Conservation (phyloP, 2,113 vertebrate genomes). For the Gymnogyps californianus region DNA sequence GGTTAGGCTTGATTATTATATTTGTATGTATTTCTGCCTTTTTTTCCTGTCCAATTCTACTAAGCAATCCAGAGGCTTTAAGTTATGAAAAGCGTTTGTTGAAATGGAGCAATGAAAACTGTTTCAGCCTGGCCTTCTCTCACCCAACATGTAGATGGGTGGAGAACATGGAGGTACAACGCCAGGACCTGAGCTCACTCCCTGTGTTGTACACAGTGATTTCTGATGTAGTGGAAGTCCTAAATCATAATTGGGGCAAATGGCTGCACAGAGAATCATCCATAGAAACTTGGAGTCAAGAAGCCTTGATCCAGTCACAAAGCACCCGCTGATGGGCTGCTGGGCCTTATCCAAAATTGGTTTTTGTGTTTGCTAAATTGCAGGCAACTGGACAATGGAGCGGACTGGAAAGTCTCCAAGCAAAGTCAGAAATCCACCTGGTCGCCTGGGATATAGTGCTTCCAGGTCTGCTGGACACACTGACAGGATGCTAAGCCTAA, state of each 20-base stretch:
- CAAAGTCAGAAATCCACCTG: not conserved
- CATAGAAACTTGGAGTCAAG: not conserved
- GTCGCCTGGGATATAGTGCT: not conserved
- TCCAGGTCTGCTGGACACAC: not conserved
- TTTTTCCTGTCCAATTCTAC: not conserved
- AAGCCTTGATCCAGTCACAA: not conserved
- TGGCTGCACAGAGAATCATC: not conserved
- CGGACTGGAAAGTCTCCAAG: not conserved
- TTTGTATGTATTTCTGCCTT: not conserved
- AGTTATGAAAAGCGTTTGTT: not conserved
- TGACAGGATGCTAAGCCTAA: not conserved
- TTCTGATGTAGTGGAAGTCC: not conserved
- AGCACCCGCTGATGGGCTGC: not conserved
- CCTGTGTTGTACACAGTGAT: not conserved
- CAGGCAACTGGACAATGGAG: not conserved
- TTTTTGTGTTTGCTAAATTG: not conserved
- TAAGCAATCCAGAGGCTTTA: not conserved
- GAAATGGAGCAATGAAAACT: not conserved
- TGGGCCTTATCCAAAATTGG: not conserved
- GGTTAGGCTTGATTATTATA: not conserved
- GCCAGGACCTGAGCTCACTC: not conserved
- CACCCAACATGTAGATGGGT: not conserved
- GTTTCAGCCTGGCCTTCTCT: not conserved
- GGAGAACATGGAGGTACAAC: fast-evolving
- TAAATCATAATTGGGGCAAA: not conserved